phyloP scores from a whole-genome alignment of 2,888 invertebrate genomes.

The Lepidochitona cinerea region DNA sequence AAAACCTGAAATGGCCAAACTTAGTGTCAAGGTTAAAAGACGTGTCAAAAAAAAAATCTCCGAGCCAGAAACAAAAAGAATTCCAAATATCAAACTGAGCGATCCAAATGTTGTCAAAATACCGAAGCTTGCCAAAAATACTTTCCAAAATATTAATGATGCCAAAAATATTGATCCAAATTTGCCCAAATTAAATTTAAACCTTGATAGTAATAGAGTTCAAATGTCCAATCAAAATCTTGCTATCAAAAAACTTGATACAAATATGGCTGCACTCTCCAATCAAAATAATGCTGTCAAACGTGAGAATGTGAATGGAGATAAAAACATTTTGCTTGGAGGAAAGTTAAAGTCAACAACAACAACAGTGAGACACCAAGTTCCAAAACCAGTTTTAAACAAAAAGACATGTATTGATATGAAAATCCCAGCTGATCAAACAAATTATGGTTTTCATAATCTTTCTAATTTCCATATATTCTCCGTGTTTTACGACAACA shows the following conservation, averaged over 20 bases:
- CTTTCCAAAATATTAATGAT: too few relatives aligned
- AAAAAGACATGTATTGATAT: not conserved
- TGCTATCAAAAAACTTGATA: not conserved
- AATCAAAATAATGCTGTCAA: too few relatives aligned
- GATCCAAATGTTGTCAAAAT: not conserved
- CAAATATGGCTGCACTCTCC: too few relatives aligned
- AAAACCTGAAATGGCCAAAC: not conserved
- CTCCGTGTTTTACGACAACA: conserved; percentile 52
- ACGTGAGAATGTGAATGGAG: too few relatives aligned
- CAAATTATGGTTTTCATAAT: conserved; percentile 19
- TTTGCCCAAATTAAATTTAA: not conserved
- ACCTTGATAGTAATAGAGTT: too few relatives aligned
- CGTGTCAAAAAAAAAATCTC: not conserved
- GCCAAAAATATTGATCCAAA: too few relatives aligned
- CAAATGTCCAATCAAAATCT: not conserved
- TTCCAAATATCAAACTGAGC: not conserved
- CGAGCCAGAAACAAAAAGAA: not conserved
- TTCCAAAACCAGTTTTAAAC: not conserved
- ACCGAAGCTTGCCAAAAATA: too few relatives aligned
- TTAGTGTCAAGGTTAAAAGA: not conserved
- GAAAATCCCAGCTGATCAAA: not conserved
- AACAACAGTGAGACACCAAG: not conserved
- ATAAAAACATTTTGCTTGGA: not conserved
- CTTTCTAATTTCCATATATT: conserved; percentile 35
- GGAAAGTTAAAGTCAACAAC: not conserved